Conservation (phyloP, 2,888 invertebrate species). For the Ceriagrion tenellum region DNA sequence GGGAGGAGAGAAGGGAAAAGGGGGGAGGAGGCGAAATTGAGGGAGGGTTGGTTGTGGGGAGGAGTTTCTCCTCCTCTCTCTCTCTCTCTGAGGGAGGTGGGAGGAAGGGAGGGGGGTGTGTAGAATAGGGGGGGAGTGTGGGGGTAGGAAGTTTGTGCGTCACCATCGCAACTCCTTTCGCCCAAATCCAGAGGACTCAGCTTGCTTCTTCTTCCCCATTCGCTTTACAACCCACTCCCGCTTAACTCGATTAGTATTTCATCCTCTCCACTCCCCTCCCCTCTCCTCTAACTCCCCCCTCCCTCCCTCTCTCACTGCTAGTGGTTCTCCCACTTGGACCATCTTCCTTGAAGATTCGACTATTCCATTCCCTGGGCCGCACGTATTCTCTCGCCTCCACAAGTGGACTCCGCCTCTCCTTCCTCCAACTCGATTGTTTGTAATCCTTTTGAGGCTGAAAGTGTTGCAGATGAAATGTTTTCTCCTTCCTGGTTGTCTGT, state of each 20-base stretch:
- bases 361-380: neutral
- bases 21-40: neutral
- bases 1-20: conserved; percentile 75
- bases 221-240: conserved; percentile 48
- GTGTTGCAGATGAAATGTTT: neutral
- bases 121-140: neutral
- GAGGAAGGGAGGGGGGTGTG: neutral
- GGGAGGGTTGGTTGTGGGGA: neutral
- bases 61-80: neutral
- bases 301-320: too few species aligned
- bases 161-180: conserved; percentile 22
- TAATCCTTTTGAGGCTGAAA: neutral
- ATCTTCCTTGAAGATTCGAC: neutral
- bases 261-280: neutral
- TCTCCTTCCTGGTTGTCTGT: too few species aligned
- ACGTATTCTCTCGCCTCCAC: neutral
- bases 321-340: neutral
- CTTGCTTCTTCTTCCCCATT: conserved; percentile 40
- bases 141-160: neutral
- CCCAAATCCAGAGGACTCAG: conserved; percentile 12
- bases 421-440: neutral
- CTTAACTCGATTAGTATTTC: conserved; percentile 52
- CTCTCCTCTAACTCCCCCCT: neutral
- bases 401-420: neutral
- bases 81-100: conserved; percentile 72